Evolutionary conservation across 1,140 invertebrate genomes (phyloP).

Genomic region (Saccostrea cuccullata): DNA sequence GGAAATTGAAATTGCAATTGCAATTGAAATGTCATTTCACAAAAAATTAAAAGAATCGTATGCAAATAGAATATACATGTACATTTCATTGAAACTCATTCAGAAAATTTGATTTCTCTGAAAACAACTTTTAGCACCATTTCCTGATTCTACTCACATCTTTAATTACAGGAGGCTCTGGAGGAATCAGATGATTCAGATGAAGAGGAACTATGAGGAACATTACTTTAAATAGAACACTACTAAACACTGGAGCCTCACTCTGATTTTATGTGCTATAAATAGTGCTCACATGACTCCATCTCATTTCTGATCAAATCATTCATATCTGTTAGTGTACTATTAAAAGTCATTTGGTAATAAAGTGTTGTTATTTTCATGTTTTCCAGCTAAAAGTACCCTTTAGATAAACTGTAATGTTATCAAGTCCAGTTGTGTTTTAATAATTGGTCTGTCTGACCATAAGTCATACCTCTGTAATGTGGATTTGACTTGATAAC

Average conservation of each 20-base stretch:
- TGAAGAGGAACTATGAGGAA: slow-evolving; percentile 81
- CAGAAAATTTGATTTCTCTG: too few species aligned
- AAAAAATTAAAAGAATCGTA: too few species aligned
- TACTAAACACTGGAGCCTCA: background rate
- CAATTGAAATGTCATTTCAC: too few species aligned
- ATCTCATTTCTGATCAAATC: slow-evolving; percentile 12
- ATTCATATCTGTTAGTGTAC: background rate
- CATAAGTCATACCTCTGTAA: too few species aligned
- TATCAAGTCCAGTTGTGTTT: too few species aligned
- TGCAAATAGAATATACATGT: background rate
- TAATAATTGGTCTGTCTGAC: too few species aligned
- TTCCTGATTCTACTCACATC: background rate
- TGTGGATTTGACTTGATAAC: too few species aligned
- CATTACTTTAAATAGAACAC: background rate
- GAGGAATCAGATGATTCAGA: slow-evolving; percentile 87
- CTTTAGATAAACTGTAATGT: too few species aligned
- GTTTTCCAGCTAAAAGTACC: too few species aligned
- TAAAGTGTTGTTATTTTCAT: too few species aligned
- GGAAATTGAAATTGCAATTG: too few species aligned
- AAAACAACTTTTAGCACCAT: background rate
- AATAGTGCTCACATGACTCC: background rate
- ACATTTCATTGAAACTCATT: background rate
- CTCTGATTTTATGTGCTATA: background rate
- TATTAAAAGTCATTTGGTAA: too few species aligned
- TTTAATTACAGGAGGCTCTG: slow-evolving; percentile 82